Evolutionary conservation across 2,113 vertebrate species (phyloP).

Genomic region (Peromyscus polionotus): DNA sequence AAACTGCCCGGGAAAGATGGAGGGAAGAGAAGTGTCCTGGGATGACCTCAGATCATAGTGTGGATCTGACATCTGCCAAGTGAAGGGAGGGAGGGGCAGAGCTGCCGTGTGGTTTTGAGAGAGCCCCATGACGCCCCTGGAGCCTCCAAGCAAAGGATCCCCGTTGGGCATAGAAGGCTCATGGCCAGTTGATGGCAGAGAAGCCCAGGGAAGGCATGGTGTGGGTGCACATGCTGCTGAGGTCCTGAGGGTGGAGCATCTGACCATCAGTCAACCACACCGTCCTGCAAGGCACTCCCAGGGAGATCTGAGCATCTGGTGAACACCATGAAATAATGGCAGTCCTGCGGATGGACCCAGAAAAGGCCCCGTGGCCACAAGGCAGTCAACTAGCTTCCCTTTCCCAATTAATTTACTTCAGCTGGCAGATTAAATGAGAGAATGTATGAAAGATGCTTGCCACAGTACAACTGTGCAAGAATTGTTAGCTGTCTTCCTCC

Average conservation of each 20-base stretch:
- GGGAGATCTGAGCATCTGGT: fast-evolving
- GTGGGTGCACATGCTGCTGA: fast-evolving
- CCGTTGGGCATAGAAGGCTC: background rate
- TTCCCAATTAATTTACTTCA: background rate
- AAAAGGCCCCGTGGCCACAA: background rate
- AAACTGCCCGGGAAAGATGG: too few species aligned
- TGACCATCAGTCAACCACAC: background rate
- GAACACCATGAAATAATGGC: fast-evolving
- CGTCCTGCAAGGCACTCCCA: background rate
- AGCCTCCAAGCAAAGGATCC: background rate
- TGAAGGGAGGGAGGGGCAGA: background rate
- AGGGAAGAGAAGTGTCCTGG: background rate
- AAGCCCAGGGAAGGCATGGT: fast-evolving
- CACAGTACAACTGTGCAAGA: background rate
- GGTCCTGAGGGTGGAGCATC: too few species aligned
- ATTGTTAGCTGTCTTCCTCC: background rate
- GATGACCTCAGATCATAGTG: background rate
- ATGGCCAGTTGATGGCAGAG: background rate
- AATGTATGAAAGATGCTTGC: background rate
- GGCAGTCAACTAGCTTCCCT: background rate
- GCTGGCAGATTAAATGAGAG: background rate
- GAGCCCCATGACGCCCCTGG: background rate
- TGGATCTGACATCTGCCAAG: background rate
- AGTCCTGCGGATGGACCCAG: background rate
- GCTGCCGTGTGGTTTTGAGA: background rate